phyloP scores from a whole-genome alignment of 2,888 invertebrate species.

The Hecatera dysodea region DNA sequence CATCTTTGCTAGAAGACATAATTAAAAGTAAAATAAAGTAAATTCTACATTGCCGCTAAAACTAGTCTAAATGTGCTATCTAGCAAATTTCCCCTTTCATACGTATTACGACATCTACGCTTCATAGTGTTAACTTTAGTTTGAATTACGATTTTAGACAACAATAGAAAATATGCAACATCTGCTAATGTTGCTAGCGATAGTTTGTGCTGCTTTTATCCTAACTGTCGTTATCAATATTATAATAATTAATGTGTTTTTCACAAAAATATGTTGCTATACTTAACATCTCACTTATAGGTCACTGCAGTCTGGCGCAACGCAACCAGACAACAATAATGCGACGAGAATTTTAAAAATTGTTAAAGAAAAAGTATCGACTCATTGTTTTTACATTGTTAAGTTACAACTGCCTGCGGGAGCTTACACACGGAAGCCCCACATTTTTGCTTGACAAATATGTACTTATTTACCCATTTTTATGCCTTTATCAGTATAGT shows the following conservation, averaged over 20 bases:
- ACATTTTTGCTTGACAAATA: too few relatives aligned
- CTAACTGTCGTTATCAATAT: too few relatives aligned
- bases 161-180: background rate
- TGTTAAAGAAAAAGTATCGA: too few relatives aligned
- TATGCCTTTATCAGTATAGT: background rate
- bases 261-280: background rate
- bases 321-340: background rate
- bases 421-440: too few relatives aligned
- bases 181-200: background rate
- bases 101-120: background rate
- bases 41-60: constrained; percentile 58
- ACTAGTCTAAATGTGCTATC: constrained; percentile 16
- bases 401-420: too few relatives aligned
- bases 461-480: too few relatives aligned
- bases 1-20: constrained; percentile 18
- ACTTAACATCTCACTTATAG: background rate
- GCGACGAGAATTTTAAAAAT: background rate
- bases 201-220: background rate
- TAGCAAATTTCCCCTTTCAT: constrained; percentile 26
- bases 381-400: too few relatives aligned
- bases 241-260: background rate
- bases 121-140: constrained; percentile 19
- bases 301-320: background rate
- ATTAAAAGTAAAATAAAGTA: constrained; percentile 29
- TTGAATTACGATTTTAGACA: constrained; percentile 22